Percentiles rank a stretch among this genome's conserved stretches.
Evolutionary conservation across 2,888 invertebrate species (phyloP).

Genomic region (Acanthopleura granulata): DNA sequence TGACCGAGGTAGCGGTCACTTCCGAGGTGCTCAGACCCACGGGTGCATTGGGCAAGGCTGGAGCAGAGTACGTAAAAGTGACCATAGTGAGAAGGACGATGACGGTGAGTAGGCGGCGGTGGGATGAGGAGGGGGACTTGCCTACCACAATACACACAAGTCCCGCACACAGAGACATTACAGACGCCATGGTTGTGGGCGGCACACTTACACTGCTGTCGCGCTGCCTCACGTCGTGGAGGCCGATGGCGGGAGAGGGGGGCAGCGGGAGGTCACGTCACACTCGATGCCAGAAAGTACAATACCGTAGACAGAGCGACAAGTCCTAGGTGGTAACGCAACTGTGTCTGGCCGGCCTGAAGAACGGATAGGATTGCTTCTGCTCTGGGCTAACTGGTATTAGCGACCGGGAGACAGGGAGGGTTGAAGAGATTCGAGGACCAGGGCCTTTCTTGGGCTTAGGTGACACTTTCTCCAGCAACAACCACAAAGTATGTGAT

Average conservation of each 20-base stretch:
- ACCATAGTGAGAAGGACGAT: conserved; percentile 6
- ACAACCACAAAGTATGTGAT: conserved; percentile 2
- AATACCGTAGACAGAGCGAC: neutral
- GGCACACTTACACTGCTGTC: neutral
- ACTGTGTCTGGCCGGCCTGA: too few relatives aligned
- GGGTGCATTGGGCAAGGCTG: conserved; percentile 93
- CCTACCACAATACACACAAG: conserved; percentile 7
- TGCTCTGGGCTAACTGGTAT: too few relatives aligned
- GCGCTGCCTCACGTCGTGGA: neutral
- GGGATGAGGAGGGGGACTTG: neutral
- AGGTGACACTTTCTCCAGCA: neutral
- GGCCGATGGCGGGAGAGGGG: neutral
- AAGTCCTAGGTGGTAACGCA: too few relatives aligned
- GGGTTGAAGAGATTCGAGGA: neutral
- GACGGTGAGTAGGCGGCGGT: conserved; percentile 4
- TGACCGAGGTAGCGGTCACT: conserved; percentile 92
- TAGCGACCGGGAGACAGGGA: too few relatives aligned
- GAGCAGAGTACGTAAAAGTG: conserved; percentile 23
- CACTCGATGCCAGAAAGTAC: neutral
- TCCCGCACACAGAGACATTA: conserved; percentile 6
- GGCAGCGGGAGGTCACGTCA: too few relatives aligned
- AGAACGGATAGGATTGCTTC: too few relatives aligned
- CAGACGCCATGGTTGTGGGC: neutral
- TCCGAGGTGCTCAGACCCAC: conserved; percentile 91
- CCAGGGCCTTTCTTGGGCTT: neutral